Evolutionary conservation across 2,113 vertebrate species (phyloP).

Genomic region (Odontesthes bonariensis): DNA sequence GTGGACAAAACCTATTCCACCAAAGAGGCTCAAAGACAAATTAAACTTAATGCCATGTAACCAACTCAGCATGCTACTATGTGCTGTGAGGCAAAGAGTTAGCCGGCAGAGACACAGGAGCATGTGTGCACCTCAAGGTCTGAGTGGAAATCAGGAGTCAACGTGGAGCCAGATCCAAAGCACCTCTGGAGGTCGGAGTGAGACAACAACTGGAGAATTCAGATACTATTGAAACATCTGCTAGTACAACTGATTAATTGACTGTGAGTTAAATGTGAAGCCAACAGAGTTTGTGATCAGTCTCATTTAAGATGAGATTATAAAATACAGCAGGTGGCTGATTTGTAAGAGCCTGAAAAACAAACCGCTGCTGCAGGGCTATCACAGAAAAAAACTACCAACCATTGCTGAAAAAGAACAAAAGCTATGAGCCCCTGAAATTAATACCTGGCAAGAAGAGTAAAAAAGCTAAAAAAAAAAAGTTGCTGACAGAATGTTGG

Average conservation of each 20-base stretch:
- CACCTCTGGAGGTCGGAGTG: constrained; percentile 19
- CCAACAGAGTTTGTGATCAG: constrained; percentile 43
- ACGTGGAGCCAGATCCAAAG: constrained; percentile 46
- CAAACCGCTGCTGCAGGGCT: constrained; percentile 53
- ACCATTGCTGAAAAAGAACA: constrained; percentile 45
- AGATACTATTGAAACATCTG: constrained; percentile 40
- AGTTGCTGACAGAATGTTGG: constrained; percentile 17
- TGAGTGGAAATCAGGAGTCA: constrained; percentile 62
- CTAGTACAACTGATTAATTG: constrained; percentile 55
- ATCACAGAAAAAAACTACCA: constrained; percentile 34
- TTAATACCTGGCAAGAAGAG: constrained; percentile 48
- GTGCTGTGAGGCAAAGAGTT: constrained; percentile 28
- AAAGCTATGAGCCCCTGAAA: constrained; percentile 55
- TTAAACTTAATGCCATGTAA: constrained; percentile 78
- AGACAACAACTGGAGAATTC: constrained; percentile 28
- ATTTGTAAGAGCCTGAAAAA: constrained; percentile 63
- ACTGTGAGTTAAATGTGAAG: constrained; percentile 36
- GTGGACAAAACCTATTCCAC: constrained; percentile 75
- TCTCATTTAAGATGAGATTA: constrained; percentile 61
- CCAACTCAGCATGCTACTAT: constrained; percentile 48
- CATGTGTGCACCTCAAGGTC: constrained; percentile 51
- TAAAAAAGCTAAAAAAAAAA: constrained; percentile 14
- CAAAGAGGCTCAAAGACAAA: constrained; percentile 75
- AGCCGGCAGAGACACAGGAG: constrained; percentile 28
- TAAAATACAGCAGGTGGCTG: constrained; percentile 63